Conservation (phyloP, 2,888 invertebrate genomes). For the Thymelicus sylvestris region DNA sequence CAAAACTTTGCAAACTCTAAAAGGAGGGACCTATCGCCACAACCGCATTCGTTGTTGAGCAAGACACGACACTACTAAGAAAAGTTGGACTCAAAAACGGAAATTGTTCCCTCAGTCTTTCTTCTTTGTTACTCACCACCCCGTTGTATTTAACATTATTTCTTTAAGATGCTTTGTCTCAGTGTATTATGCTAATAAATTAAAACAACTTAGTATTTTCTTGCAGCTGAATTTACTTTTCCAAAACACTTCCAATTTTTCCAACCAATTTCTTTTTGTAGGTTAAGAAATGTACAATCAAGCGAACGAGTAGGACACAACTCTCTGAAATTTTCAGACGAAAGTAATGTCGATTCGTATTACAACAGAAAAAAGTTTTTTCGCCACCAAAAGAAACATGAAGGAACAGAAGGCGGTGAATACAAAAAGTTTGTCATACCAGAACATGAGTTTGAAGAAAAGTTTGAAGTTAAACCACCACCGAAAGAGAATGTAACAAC, state of each 20-base stretch:
- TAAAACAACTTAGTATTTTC: too few species aligned
- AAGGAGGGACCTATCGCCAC: too few species aligned
- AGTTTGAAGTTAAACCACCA: constrained; percentile 82
- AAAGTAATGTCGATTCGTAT: constrained; percentile 51
- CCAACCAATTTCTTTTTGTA: constrained; percentile 46
- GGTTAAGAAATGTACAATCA: constrained; percentile 72
- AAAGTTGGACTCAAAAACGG: too few species aligned
- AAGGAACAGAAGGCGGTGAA: constrained; percentile 47
- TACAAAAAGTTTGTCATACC: constrained; percentile 73
- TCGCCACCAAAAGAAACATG: constrained; percentile 67
- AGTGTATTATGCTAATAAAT: too few species aligned
- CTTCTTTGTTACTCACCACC: too few species aligned
- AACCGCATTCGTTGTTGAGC: too few species aligned
- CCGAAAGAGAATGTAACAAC: constrained; percentile 56
- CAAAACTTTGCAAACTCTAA: too few species aligned
- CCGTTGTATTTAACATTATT: too few species aligned
- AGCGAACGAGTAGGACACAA: constrained; percentile 62
- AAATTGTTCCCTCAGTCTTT: too few species aligned
- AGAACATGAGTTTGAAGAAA: constrained; percentile 86
- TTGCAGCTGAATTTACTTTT: not conserved
- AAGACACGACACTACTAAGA: too few species aligned
- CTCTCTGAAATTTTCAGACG: constrained; percentile 51
- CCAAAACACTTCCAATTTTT: not conserved
- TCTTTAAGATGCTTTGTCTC: too few species aligned
- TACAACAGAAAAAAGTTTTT: constrained; percentile 68